Percentiles rank a stretch among this genome's conserved stretches.
These are phyloP conservation scores for Hirundo rustica DNA, from an alignment of 2,797 vertebrate species.

Conservation along the genomic window DNA sequence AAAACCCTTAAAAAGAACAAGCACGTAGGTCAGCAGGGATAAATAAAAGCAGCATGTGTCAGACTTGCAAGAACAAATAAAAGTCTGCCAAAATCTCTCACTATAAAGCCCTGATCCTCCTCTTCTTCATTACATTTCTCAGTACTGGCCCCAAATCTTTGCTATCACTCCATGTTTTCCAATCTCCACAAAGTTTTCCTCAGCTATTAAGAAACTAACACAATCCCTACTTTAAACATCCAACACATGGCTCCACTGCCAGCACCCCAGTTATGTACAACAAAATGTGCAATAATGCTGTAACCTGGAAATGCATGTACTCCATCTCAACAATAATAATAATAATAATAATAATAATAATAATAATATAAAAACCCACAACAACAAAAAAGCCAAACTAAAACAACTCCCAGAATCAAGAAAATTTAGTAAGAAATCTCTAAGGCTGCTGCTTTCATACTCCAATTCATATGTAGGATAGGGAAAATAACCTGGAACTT, in stretches of 20 bases:
- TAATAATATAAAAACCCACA: background rate
- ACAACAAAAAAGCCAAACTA: background rate
- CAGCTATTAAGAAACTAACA: background rate
- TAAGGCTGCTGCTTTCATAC: background rate
- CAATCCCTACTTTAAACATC: background rate
- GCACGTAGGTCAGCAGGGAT: background rate
- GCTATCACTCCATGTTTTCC: background rate
- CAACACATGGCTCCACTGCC: background rate
- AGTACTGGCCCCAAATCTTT: fast-evolving
- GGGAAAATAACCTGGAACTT: background rate
- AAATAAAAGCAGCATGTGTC: background rate
- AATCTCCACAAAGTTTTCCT: background rate
- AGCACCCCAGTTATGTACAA: background rate
- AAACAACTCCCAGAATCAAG: background rate
- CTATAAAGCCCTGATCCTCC: background rate
- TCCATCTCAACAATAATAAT: background rate
- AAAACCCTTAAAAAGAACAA: slow-evolving; percentile 5
- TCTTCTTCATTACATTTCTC: background rate
- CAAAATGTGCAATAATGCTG: background rate
- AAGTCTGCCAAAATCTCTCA: background rate
- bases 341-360: background rate
- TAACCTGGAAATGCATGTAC: background rate
- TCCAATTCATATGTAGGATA: background rate
- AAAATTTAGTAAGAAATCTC: background rate
- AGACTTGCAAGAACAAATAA: background rate